A percentile compares a stretch with the other conserved stretches of the same genome.
Conservation (phyloP, 2,888 invertebrate genomes). For the Oligia latruncula region DNA sequence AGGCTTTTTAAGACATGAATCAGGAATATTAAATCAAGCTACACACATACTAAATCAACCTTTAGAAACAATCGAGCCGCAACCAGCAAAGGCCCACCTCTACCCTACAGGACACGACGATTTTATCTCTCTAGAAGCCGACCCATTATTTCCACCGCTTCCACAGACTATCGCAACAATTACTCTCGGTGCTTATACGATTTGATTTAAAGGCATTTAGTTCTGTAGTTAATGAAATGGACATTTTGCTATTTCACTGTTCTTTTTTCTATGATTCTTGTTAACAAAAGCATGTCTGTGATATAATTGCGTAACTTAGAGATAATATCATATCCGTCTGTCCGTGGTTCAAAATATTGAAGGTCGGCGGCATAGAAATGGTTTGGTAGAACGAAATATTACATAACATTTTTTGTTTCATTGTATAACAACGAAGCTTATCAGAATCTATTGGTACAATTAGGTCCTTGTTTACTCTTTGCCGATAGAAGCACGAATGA, state of each 20-base stretch:
- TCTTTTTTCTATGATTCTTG: constrained; percentile 28
- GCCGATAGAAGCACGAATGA: constrained; percentile 25
- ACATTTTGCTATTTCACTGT: constrained; percentile 35
- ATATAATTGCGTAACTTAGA: constrained; percentile 51
- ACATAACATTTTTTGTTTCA: constrained; percentile 50
- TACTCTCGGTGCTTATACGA: constrained; percentile 64
- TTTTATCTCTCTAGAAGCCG: constrained; percentile 78
- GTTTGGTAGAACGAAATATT: constrained; percentile 36
- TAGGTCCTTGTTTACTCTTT: constrained; percentile 50
- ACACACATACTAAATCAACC: constrained; percentile 47
- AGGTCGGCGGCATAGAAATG: constrained; percentile 49
- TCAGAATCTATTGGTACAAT: constrained; percentile 53
- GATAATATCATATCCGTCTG: constrained; percentile 55
- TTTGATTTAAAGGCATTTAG: constrained; percentile 62
- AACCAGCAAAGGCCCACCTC: constrained; percentile 62
- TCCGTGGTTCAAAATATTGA: constrained; percentile 49
- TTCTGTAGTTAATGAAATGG: constrained; percentile 55
- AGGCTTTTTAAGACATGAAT: constrained; percentile 29
- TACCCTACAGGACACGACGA: constrained; percentile 71
- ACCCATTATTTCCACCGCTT: constrained; percentile 78
- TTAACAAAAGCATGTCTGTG: constrained; percentile 49
- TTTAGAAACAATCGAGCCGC: constrained; percentile 28
- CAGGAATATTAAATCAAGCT: constrained; percentile 41
- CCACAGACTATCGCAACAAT: constrained; percentile 66
- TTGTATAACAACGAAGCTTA: constrained; percentile 46